These are phyloP conservation scores for Recurvirostra avosetta DNA, from an alignment of 2,113 vertebrate genomes.

Conservation along the genomic window DNA sequence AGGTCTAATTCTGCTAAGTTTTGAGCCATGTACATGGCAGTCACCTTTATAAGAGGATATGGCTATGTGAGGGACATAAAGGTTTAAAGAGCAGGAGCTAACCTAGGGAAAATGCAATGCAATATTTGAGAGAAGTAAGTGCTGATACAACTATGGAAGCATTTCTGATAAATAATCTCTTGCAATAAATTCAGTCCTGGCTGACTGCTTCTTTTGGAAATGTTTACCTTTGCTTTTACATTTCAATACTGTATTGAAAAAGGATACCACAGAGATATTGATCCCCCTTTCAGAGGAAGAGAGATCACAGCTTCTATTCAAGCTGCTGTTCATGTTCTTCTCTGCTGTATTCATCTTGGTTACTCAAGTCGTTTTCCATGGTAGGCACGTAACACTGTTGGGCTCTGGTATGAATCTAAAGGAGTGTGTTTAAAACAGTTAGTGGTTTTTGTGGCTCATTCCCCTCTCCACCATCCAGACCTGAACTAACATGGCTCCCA, in stretches of 20 bases:
- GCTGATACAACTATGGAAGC: not conserved
- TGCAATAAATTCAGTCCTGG: not conserved
- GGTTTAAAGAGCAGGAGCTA: not conserved
- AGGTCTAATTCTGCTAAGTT: not conserved
- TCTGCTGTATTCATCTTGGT: not conserved
- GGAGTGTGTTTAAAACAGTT: not conserved
- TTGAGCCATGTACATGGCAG: not conserved
- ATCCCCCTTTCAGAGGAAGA: not conserved
- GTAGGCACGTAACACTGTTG: not conserved
- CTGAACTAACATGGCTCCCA: not conserved
- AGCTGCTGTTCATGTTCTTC: not conserved
- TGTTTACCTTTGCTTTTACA: slow-evolving; percentile 12
- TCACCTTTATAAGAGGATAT: not conserved
- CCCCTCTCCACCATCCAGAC: not conserved
- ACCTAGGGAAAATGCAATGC: not conserved
- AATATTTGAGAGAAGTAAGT: not conserved
- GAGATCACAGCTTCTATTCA: not conserved
- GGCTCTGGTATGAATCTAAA: not conserved
- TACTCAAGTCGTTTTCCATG: not conserved
- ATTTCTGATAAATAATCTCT: not conserved
- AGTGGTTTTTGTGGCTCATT: not conserved
- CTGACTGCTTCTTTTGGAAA: slow-evolving; percentile 21
- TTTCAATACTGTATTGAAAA: slow-evolving; percentile 26
- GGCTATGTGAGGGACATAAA: not conserved
- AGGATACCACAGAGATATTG: not conserved